Conservation (phyloP, 2,888 invertebrate species). For the Danaus chrysippus region DNA sequence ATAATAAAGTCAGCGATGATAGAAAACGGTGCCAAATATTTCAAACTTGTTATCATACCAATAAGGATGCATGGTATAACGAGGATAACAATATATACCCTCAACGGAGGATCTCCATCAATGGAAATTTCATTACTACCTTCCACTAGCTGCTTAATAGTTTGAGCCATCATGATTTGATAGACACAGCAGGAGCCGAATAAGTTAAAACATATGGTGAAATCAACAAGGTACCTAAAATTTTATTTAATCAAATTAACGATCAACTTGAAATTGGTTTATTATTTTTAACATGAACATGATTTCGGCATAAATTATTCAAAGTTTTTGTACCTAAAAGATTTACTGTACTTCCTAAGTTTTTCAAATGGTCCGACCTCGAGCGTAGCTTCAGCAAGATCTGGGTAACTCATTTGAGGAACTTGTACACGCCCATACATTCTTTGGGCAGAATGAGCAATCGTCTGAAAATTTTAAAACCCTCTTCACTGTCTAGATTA, state of each 20-base stretch:
- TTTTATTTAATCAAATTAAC: background rate
- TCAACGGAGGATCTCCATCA: conserved; percentile 31
- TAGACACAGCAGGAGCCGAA: conserved; percentile 48
- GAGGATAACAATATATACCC: conserved; percentile 39
- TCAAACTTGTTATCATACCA: conserved; percentile 47
- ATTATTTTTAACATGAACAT: background rate
- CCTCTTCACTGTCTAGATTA: background rate
- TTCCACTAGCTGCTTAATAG: conserved; percentile 46
- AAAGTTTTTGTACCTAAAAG: conserved; percentile 40
- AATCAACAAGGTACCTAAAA: conserved; percentile 36
- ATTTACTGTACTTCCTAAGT: conserved; percentile 34
- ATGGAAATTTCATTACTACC: conserved; percentile 27
- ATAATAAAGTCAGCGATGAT: conserved; percentile 47
- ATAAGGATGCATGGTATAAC: conserved; percentile 44
- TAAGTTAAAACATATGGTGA: conserved; percentile 40
- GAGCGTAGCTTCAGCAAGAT: conserved; percentile 46
- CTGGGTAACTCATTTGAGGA: conserved; percentile 47
- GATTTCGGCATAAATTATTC: no score
- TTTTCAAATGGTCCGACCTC: conserved; percentile 39
- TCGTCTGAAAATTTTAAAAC: conserved; percentile 34
- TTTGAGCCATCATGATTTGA: conserved; percentile 40
- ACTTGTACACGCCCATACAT: conserved; percentile 46
- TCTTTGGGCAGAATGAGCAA: conserved; percentile 47
- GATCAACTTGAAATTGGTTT: background rate
- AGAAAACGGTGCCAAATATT: conserved; percentile 53